Percentiles rank a stretch among this genome's conserved stretches.
phyloP scores from a whole-genome alignment of 2,113 vertebrate genomes.

The Muntiacus reevesi region DNA sequence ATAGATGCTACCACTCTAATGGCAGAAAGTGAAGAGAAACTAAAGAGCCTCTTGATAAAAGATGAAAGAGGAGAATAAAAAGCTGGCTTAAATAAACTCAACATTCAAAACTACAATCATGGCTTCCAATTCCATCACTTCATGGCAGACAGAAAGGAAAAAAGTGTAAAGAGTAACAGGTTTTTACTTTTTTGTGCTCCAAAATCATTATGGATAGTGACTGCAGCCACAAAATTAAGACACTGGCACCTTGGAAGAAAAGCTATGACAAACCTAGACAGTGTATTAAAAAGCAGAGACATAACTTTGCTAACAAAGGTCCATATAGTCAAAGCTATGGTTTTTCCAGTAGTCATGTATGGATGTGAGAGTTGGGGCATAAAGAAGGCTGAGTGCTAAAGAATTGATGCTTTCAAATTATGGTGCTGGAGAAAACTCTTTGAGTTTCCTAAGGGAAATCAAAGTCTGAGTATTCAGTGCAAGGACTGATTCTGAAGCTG shows the following conservation, averaged over 20 bases:
- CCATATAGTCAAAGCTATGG: neutral
- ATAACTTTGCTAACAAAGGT: neutral
- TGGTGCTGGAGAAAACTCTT: neutral
- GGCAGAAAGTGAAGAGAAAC: neutral
- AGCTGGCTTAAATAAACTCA: neutral
- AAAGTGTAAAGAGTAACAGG: neutral
- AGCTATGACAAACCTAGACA: neutral
- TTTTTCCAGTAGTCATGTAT: neutral
- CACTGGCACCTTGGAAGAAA: neutral
- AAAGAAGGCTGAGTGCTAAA: neutral
- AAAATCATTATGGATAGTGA: neutral
- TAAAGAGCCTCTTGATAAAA: neutral
- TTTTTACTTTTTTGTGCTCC: neutral
- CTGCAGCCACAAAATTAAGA: neutral
- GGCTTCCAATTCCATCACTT: neutral
- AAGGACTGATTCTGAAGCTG: neutral
- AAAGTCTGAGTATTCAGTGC: neutral
- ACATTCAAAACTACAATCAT: neutral
- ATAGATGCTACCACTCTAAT: neutral
- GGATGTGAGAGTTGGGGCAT: neutral
- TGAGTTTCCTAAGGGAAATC: neutral
- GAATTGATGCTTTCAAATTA: neutral
- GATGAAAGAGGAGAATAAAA: neutral
- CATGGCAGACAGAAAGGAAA: neutral
- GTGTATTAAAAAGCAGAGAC: neutral